A percentile compares a stretch with the other conserved stretches of the same genome.
Conservation (phyloP, 2,797 vertebrate genomes). For the Hypotaenidia philippensis region DNA sequence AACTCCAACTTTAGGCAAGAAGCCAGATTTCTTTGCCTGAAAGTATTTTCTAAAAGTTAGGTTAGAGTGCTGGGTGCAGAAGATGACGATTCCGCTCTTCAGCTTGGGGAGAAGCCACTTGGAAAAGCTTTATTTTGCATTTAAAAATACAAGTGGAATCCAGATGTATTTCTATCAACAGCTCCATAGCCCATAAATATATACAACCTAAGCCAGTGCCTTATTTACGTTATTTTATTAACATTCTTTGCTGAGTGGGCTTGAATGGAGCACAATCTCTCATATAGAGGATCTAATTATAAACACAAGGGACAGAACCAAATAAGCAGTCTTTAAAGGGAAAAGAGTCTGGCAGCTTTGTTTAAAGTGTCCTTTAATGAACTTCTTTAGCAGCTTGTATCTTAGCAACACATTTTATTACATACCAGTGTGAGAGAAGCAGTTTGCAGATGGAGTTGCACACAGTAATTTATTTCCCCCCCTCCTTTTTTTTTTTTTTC, state of each 20-base stretch:
- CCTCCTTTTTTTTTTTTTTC: rapidly evolving
- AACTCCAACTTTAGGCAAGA: constrained; percentile 5
- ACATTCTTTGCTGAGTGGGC: constrained; percentile 71
- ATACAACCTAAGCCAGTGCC: background rate
- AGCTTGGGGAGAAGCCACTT: background rate
- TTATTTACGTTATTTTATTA: constrained; percentile 70
- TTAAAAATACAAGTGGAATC: background rate
- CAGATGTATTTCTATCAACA: background rate
- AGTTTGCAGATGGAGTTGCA: constrained; percentile 77
- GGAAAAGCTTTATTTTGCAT: background rate
- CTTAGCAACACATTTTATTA: constrained; percentile 91
- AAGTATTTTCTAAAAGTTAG: constrained; percentile 48
- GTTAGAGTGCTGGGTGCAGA: background rate
- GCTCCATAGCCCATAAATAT: background rate
- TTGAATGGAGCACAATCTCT: constrained; percentile 68
- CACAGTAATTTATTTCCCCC: constrained; percentile 77
- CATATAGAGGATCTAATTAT: constrained; percentile 79
- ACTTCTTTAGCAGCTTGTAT: constrained; percentile 86
- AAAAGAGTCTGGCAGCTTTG: constrained; percentile 79
- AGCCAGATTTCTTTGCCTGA: background rate
- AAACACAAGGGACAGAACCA: constrained; percentile 76
- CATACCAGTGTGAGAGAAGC: constrained; percentile 77
- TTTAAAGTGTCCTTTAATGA: constrained; percentile 88
- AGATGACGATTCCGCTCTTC: background rate
- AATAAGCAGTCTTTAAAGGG: constrained; percentile 75